Percentiles rank a stretch among this genome's conserved stretches.
Evolutionary conservation across 2,113 vertebrate species (phyloP).

Genomic region (Nesogale talazaci): DNA sequence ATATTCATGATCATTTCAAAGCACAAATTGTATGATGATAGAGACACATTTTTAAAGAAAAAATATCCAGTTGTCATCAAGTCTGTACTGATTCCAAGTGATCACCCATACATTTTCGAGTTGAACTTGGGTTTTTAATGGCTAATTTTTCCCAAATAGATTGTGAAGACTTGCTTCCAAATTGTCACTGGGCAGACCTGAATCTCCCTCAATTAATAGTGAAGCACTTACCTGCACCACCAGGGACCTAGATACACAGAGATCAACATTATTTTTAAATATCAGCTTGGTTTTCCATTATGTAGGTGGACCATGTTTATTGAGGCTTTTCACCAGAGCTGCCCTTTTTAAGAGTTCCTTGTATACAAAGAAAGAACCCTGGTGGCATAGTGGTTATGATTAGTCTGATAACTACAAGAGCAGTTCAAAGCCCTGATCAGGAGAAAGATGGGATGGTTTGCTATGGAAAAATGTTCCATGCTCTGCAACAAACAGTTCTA

Average conservation of each 20-base stretch:
- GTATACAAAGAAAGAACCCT: neutral
- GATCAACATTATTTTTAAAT: neutral
- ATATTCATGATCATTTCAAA: neutral
- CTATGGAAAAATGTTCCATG: too few relatives aligned
- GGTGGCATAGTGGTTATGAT: too few relatives aligned
- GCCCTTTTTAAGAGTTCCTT: neutral
- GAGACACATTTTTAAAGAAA: neutral
- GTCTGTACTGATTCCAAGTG: neutral
- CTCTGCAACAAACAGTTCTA: too few relatives aligned
- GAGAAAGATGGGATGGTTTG: too few relatives aligned
- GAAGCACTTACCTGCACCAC: too few relatives aligned
- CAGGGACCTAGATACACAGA: too few relatives aligned
- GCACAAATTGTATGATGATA: neutral
- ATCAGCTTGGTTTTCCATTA: neutral
- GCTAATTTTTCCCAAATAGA: neutral
- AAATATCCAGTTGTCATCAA: neutral
- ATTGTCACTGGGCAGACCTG: neutral
- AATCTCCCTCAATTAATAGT: neutral
- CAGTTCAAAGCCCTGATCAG: too few relatives aligned
- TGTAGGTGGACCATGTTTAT: neutral
- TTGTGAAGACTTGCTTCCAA: neutral
- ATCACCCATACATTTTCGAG: neutral
- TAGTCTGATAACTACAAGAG: too few relatives aligned
- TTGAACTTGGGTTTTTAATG: neutral
- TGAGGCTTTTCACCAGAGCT: neutral